Base-by-base conservation (phyloP, 2,888 invertebrate genomes). In the Seira ritae region DNA sequence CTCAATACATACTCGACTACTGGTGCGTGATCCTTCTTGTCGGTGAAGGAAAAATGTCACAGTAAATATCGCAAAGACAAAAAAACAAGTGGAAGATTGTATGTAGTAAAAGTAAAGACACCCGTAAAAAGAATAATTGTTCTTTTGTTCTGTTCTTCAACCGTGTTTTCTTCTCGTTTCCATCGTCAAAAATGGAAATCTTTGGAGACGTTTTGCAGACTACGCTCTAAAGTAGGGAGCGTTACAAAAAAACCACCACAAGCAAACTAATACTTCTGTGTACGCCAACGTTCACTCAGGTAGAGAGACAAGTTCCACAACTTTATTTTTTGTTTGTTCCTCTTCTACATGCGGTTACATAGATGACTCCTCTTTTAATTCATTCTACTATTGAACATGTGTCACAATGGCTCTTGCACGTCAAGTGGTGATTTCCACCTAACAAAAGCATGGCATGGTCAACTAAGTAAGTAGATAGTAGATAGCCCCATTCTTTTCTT, bases 381-480 rank as follows among this genome's bases (percentile, higher is more conserved):
- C 50, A 50, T 50, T 50, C 50, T n/a, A n/a, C n/a, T n/a, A 50
- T 50, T 50, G 50, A n/a, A n/a, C 12, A n/a, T 50, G 50, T 50
- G 50, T 50, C 50, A 50, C 50, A 50, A 12, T 50, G 12, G 50
- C 50, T 50, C 17, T 50, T n/a, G 50, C 50, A 12, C 50, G 3
- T 50, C 50, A 50, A 50, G 50, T 50, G 50, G 6, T 50, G 50
- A 50, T 50, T 50, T 15, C 50, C 50, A 50, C 12, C 50, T 50
- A 3, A 50, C 50, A 50, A 50, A 50, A 50, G 50, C 50, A 50
- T 50, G 50, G 50, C 50, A 50, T 50, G 50, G 50, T 50, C 50
- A 12, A n/a, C 50, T n/a, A 42, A n/a, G n/a, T n/a, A n/a, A n/a
- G 3, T 31, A 31, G 31, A n/a, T n/a, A n/a, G n/a, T n/a, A 50